These are phyloP conservation scores for Endotricha flammealis DNA, from an alignment of 2,888 invertebrate genomes.

Conservation along the genomic window DNA sequence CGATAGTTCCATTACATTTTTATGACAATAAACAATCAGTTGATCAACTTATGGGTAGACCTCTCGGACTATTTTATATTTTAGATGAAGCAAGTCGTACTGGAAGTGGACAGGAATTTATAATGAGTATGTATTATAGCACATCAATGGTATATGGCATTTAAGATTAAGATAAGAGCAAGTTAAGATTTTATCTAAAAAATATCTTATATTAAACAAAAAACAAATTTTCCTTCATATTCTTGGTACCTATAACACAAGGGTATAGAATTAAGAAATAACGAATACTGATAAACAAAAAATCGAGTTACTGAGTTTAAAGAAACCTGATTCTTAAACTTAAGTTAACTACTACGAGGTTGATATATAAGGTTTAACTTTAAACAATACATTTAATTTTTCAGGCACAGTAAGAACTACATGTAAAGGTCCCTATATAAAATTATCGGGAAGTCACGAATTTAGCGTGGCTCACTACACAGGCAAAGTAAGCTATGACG, in stretches of 20 bases:
- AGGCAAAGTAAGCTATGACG: conserved; percentile 91
- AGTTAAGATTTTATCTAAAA: too few species aligned
- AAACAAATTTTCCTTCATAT: too few species aligned
- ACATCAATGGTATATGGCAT: too few species aligned
- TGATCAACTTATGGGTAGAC: conserved; percentile 91
- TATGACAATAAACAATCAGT: conserved; percentile 93
- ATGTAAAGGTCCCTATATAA: conserved; percentile 74
- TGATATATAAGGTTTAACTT: too few species aligned
- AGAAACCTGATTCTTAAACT: too few species aligned
- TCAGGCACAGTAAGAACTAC: conserved; percentile 77
- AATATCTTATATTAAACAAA: too few species aligned
- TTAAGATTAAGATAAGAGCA: too few species aligned
- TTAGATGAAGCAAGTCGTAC: conserved; percentile 92
- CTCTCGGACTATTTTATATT: conserved; percentile 88
- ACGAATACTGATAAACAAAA: too few species aligned
- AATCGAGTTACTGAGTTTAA: too few species aligned
- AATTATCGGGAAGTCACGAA: conserved; percentile 79
- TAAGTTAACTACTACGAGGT: too few species aligned
- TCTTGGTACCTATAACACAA: too few species aligned
- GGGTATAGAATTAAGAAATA: too few species aligned
- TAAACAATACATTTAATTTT: conserved; percentile 25
- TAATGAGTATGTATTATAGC: conserved; percentile 76
- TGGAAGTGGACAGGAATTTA: conserved; percentile 82
- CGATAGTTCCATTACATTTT: conserved; percentile 84
- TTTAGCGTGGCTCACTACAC: conserved; percentile 94